A percentile compares a stretch with the other conserved stretches of the same genome.
Conservation (phyloP, 2,888 invertebrate genomes). For the Chirona hameri region DNA sequence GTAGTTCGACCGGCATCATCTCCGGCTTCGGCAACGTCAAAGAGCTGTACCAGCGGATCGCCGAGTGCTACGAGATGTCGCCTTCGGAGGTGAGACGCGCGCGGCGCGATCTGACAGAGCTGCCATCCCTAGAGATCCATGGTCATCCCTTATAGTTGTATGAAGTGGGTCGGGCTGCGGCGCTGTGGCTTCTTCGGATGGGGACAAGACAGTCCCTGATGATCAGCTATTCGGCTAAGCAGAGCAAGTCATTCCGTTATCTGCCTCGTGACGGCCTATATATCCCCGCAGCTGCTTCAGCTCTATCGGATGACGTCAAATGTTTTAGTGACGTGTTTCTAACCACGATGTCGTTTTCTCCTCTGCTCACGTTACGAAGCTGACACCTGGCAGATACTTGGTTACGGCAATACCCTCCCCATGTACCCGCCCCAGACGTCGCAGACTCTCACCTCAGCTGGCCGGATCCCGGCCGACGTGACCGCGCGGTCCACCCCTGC, state of each 20-base stretch:
- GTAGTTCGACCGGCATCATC: conserved; percentile 90
- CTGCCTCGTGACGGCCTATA: background rate
- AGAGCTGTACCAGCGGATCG: conserved; percentile 92
- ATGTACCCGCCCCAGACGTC: background rate
- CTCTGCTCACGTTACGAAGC: no score
- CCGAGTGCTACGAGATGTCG: conserved; percentile 81
- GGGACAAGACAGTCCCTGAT: background rate
- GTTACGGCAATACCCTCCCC: background rate
- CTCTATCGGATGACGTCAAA: no score
- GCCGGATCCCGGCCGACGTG: no score
- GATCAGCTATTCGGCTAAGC: background rate
- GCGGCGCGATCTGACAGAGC: background rate
- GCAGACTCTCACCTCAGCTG: background rate
- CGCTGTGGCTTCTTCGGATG: background rate
- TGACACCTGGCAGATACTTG: background rate
- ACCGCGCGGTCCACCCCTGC: no score
- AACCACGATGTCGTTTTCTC: no score
- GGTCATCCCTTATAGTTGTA: no score
- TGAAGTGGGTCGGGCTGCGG: background rate
- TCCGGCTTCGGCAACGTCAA: conserved; percentile 92
- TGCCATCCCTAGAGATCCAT: background rate
- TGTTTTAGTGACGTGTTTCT: no score
- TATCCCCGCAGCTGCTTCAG: background rate
- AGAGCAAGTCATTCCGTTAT: background rate
- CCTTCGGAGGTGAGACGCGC: conserved; percentile 64